Percentiles rank a stretch among this genome's conserved stretches.
These are phyloP conservation scores for Momotus momota DNA, from an alignment of 2,797 vertebrate genomes.

Conservation along the genomic window DNA sequence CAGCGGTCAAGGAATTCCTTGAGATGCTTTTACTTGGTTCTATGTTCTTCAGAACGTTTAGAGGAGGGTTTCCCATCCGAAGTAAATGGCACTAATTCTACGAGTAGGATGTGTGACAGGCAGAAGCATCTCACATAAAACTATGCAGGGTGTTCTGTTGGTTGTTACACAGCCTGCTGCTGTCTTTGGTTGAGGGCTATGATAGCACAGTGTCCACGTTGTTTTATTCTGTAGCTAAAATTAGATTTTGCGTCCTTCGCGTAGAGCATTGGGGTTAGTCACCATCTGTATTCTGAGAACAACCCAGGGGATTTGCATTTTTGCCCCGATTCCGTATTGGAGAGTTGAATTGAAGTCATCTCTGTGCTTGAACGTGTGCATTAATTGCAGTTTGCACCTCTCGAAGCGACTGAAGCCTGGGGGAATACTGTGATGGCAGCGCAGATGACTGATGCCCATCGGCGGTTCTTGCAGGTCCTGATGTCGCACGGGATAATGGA, in stretches of 20 bases:
- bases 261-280: background rate
- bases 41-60: background rate
- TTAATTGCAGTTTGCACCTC: background rate
- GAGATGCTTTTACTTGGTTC: background rate
- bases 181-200: fast-evolving
- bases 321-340: background rate
- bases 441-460: slow-evolving; percentile 86
- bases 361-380: fast-evolving
- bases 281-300: background rate
- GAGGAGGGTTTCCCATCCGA: background rate
- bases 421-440: slow-evolving; percentile 59
- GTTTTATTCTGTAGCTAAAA: background rate
- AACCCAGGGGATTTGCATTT: background rate
- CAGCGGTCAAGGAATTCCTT: fast-evolving
- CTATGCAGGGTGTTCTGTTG: fast-evolving
- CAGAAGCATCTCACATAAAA: fast-evolving
- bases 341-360: background rate
- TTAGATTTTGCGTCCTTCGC: background rate
- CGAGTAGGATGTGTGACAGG: background rate
- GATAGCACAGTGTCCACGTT: fast-evolving
- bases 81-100: fast-evolving
- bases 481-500: slow-evolving; percentile 88
- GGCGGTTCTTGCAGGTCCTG: slow-evolving; percentile 89
- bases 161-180: fast-evolving
- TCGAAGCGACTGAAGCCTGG: background rate